phyloP scores from a whole-genome alignment of 2,797 vertebrate genomes.

The Trematomus bernacchii region DNA sequence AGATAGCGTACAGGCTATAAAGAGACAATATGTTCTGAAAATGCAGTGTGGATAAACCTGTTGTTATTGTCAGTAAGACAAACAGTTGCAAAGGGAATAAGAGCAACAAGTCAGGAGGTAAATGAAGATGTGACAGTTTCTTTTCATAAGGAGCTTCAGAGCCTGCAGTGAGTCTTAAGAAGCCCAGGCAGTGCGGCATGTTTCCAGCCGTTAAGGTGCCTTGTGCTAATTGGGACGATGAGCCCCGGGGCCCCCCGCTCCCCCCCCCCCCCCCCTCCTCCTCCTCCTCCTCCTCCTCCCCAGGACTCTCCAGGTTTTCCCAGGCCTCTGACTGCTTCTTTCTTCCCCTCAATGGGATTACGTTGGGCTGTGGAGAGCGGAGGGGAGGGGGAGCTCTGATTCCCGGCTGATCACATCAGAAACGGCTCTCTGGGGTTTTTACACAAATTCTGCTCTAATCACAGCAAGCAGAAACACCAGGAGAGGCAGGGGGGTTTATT shows the following conservation, averaged over 20 bases:
- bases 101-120: conserved; percentile 14
- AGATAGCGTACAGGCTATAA: not conserved
- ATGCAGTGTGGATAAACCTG: not conserved
- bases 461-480: conserved; percentile 45
- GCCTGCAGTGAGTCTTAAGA: conserved; percentile 47
- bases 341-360: conserved; percentile 89
- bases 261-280: conserved; percentile 58
- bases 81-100: not conserved
- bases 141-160: conserved; percentile 44
- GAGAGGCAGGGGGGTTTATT: conserved; percentile 57
- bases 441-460: conserved; percentile 78
- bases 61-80: not conserved
- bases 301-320: conserved; percentile 79
- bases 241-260: conserved; percentile 63
- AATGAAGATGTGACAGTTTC: conserved; percentile 42
- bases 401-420: conserved; percentile 88
- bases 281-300: too few relatives aligned
- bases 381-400: conserved; percentile 35
- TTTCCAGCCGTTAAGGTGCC: conserved; percentile 76
- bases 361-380: conserved; percentile 67
- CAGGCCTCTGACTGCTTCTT: conserved; percentile 84
- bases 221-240: conserved; percentile 88
- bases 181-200: conserved; percentile 47
- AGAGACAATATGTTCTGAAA: not conserved
- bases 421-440: conserved; percentile 82